A percentile compares a stretch with the other conserved stretches of the same genome.
phyloP scores from a whole-genome alignment of 1,140 invertebrate species.

The Drosophila nebulosa region DNA sequence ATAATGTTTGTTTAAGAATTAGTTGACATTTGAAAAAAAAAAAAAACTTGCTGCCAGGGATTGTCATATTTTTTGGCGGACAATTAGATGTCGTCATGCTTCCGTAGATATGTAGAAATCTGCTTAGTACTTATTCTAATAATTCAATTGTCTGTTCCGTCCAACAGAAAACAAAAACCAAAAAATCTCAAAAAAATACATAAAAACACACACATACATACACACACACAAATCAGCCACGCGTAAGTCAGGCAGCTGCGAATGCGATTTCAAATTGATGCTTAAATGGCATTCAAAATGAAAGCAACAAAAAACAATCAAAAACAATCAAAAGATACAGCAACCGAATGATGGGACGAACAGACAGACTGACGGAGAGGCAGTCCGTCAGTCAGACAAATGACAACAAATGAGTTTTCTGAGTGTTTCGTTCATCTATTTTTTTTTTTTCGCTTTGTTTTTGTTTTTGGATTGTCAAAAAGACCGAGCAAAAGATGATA shows the following conservation, averaged over 20 bases:
- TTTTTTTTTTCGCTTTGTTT: constrained; percentile 24
- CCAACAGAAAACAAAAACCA: constrained; percentile 13
- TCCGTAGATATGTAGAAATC: constrained; percentile 4
- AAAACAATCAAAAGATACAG: constrained; percentile 25
- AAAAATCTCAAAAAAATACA: background rate
- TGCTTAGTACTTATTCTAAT: constrained; percentile 17
- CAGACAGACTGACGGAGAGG: background rate
- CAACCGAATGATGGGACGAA: background rate
- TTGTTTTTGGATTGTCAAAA: constrained; percentile 21
- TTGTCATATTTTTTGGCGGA: constrained; percentile 42
- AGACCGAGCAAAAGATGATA: constrained; percentile 5
- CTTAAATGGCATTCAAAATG: constrained; percentile 65
- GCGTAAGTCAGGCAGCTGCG: constrained; percentile 68
- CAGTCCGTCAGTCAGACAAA: constrained; percentile 45
- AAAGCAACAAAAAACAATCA: constrained; percentile 45
- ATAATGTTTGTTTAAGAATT: constrained; percentile 38
- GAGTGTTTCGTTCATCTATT: constrained; percentile 47
- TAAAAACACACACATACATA: constrained; percentile 13
- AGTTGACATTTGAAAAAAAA: constrained; percentile 10
- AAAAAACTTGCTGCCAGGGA: background rate
- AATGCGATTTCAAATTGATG: constrained; percentile 66
- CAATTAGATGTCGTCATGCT: constrained; percentile 47
- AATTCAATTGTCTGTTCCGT: constrained; percentile 42
- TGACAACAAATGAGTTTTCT: constrained; percentile 72
- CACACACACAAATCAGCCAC: constrained; percentile 52